These are phyloP conservation scores for Chloebia gouldiae DNA, from an alignment of 2,113 vertebrate species.

Conservation along the genomic window DNA sequence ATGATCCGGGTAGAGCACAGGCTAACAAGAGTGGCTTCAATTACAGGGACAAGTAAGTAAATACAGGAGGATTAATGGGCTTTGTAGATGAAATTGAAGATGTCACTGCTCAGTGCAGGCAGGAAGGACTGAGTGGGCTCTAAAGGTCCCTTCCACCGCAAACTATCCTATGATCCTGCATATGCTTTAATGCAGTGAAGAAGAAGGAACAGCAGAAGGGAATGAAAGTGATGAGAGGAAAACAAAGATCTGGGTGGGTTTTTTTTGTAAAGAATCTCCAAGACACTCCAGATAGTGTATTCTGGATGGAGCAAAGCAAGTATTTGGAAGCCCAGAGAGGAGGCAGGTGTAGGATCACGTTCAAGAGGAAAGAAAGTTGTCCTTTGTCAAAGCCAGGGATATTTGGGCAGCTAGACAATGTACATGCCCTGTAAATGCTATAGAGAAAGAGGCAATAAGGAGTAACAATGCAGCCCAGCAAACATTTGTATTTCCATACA, in stretches of 20 bases:
- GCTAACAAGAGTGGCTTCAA: not conserved
- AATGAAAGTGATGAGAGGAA: not conserved
- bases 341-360: not conserved
- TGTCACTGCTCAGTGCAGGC: not conserved
- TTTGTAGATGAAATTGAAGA: not conserved
- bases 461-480: not conserved
- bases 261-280: fast-evolving
- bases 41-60: not conserved
- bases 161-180: not conserved
- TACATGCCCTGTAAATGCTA: not conserved
- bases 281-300: fast-evolving
- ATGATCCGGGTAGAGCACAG: not conserved
- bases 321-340: not conserved
- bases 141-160: not conserved
- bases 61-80: not conserved
- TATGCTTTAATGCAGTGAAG: not conserved
- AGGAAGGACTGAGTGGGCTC: not conserved
- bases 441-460: not conserved
- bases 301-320: not conserved
- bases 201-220: not conserved
- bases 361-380: not conserved
- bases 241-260: not conserved
- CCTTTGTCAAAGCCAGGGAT: not conserved
- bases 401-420: not conserved
- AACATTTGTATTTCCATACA: not conserved